Evolutionary conservation across 2,113 vertebrate species (phyloP).

Genomic region (Petromus typicus): DNA sequence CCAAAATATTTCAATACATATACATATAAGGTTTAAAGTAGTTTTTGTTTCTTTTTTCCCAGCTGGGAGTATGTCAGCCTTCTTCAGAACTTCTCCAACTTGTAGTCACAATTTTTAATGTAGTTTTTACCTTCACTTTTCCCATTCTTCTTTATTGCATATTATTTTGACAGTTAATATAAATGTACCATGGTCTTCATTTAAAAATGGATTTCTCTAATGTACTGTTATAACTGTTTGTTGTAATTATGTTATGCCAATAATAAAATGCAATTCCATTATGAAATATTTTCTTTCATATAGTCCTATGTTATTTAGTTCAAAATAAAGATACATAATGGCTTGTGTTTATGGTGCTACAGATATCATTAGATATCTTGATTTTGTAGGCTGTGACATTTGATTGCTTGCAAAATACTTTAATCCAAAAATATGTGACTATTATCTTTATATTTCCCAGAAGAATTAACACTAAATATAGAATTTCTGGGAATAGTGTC

Average conservation of each 20-base stretch:
- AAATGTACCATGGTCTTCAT: background rate
- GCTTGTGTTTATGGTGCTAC: background rate
- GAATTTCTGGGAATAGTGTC: conserved; percentile 77
- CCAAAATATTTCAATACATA: background rate
- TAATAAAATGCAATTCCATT: background rate
- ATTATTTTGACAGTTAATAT: background rate
- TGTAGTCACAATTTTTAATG: background rate
- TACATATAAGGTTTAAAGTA: background rate
- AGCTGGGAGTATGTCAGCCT: background rate
- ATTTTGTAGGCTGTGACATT: background rate
- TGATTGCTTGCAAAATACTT: conserved; percentile 20
- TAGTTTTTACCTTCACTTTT: background rate
- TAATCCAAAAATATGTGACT: conserved; percentile 50
- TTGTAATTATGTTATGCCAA: background rate
- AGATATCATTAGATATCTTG: background rate
- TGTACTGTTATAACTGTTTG: background rate
- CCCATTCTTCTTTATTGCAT: background rate
- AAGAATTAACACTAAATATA: conserved; percentile 67
- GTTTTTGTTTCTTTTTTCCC: too few species aligned
- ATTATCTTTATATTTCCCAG: conserved; percentile 66
- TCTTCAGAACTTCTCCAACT: background rate
- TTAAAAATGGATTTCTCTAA: conserved; percentile 24
- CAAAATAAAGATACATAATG: background rate
- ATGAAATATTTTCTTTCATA: background rate
- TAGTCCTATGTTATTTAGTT: background rate